Conservation (phyloP, 2,113 vertebrate species). For the Athene noctua region DNA sequence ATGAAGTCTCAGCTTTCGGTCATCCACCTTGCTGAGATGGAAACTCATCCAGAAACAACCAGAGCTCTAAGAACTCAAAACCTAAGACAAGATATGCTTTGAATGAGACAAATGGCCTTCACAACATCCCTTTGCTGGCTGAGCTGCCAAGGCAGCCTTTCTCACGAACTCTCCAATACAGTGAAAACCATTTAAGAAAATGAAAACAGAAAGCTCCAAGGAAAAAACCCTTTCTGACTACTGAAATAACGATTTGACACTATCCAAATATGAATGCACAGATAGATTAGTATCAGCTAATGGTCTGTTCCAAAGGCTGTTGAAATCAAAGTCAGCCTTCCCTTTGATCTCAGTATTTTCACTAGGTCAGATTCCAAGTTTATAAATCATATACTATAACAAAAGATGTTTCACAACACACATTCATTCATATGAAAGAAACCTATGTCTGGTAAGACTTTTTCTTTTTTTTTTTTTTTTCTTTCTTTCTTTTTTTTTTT, state of each 20-base stretch:
- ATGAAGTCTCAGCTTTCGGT: neutral
- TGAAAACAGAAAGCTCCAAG: neutral
- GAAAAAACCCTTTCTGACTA: neutral
- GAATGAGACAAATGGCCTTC: neutral
- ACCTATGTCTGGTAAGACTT: neutral
- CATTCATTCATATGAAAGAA: neutral
- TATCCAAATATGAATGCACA: neutral
- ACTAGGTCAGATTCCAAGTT: constrained; percentile 31
- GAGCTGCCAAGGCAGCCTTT: neutral
- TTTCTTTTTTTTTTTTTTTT: too few relatives aligned
- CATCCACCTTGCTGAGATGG: neutral
- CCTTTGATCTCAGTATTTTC: constrained; percentile 22
- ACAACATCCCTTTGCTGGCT: neutral
- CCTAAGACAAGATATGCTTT: neutral
- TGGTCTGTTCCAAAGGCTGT: neutral
- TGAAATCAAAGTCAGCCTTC: constrained; percentile 33
- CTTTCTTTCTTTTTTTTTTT: too few relatives aligned
- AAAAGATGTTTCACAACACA: constrained; percentile 31
- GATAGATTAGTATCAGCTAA: constrained; percentile 30
- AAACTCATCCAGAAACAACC: neutral
- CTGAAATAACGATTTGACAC: constrained; percentile 10
- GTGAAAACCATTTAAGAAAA: neutral
- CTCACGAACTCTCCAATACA: neutral
- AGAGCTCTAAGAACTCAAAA: neutral
- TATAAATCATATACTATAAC: neutral